Evolutionary conservation across 2,888 invertebrate species (phyloP).

Genomic region (Aquatica leii): DNA sequence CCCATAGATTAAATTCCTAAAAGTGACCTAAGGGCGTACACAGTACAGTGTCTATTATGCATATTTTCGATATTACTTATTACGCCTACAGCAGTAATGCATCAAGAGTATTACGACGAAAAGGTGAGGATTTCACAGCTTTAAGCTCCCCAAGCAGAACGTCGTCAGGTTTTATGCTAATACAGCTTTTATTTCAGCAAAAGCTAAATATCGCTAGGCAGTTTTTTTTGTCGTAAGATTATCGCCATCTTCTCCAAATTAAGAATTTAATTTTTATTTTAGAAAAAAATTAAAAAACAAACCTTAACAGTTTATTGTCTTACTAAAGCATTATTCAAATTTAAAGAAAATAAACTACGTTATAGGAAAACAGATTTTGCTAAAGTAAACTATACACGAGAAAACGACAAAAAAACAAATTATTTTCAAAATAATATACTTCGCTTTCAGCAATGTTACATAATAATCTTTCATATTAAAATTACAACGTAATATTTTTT

Average conservation of each 20-base stretch:
- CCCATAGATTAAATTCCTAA: conserved; percentile 17
- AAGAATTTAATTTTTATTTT: neutral
- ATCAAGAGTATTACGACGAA: conserved; percentile 44
- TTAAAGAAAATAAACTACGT: too few species aligned
- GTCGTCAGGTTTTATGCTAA: conserved; percentile 38
- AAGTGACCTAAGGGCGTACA: conserved; percentile 20
- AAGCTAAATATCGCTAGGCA: conserved; percentile 26
- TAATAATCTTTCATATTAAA: too few species aligned
- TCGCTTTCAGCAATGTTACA: too few species aligned
- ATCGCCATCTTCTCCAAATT: neutral
- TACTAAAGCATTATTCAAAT: too few species aligned
- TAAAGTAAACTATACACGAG: too few species aligned
- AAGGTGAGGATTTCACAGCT: conserved; percentile 43
- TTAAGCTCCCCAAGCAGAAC: conserved; percentile 38
- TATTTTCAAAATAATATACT: too few species aligned
- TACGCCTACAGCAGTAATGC: conserved; percentile 35
- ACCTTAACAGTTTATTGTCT: too few species aligned
- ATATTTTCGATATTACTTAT: conserved; percentile 44
- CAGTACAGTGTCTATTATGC: conserved; percentile 27
- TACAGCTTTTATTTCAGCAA: conserved; percentile 36
- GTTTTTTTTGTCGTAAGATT: conserved; percentile 7
- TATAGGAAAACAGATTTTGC: too few species aligned
- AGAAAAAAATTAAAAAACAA: too few species aligned
- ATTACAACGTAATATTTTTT: too few species aligned
- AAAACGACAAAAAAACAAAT: too few species aligned